Evolutionary conservation across 2,888 invertebrate genomes (phyloP), one percentile per base, ranked within the genome.

Genomic region (Polyommatus iphigenia): DNA sequence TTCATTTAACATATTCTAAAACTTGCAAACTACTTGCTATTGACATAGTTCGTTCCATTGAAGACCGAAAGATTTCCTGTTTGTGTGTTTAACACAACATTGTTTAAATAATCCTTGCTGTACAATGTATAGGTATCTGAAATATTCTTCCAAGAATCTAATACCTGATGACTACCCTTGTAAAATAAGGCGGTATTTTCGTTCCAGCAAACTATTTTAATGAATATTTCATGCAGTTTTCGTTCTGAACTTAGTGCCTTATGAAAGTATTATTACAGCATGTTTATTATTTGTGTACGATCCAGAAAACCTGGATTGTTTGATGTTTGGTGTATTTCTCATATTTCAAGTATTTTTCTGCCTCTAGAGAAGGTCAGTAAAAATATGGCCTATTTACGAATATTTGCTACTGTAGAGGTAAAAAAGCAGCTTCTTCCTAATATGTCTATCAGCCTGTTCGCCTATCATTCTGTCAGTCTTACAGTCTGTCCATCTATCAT

Each of bases 161-260:
- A 36, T 36, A 36, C 32, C 32, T 71, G 32, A 67, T 72, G 20
- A 41, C 41, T 41, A 41, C 3, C n/a, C 71, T 36, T 8, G 41
- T 41, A n/a, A 36, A 72, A 20, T 41, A 41, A 72, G 36, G n/a
- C 20, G 3, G 36, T 41, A 72, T 72, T 72, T 72, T 72, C 41
- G 18, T 2, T 71, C 32, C 41, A 20, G n/a, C 20, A n/a, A 41
- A 72, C 41, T 72, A 41, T 41, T 13, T 18, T 71, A 71, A 41
- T 72, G 72, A 72, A 72, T 72, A 72, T 72, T 36, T 72, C 36
- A 72, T 72, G 72, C 36, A 72, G 72, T 41, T 71, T 71, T 32
- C 24, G 71, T 71, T 72, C 72, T 20, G 20, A 36, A 36, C n/a
- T 36, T n/a, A 13, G 41, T 18, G n/a, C 41, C 41, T 72, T 20